These are phyloP conservation scores for Urocitellus parryii DNA, from an alignment of 2,113 vertebrate species.

Conservation along the genomic window DNA sequence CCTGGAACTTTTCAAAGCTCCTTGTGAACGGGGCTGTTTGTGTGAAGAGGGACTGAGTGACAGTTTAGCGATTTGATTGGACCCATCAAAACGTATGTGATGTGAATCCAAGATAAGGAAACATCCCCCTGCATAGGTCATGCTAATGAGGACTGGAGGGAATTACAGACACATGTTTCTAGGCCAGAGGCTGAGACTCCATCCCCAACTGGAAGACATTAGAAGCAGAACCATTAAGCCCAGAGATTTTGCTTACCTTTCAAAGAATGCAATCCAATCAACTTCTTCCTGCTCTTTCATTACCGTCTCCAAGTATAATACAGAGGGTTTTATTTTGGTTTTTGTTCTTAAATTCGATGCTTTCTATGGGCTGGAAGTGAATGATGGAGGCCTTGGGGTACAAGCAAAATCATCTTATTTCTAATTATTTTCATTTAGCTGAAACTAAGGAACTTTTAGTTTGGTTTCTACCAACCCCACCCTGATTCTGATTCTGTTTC, in stretches of 20 bases:
- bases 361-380: not conserved
- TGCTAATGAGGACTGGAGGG: not conserved
- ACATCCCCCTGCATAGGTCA: not conserved
- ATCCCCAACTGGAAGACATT: not conserved
- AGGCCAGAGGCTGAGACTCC: not conserved
- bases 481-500: not conserved
- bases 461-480: not conserved
- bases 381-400: not conserved
- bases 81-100: slow-evolving; percentile 30
- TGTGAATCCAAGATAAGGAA: slow-evolving; percentile 58
- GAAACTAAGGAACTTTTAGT: not conserved
- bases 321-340: not conserved
- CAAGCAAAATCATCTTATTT: slow-evolving; percentile 3
- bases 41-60: not conserved
- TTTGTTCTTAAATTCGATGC: slow-evolving; percentile 38
- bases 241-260: slow-evolving; percentile 45
- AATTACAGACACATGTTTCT: not conserved
- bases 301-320: not conserved
- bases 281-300: not conserved
- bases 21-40: not conserved
- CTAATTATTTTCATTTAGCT: not conserved
- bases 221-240: not conserved
- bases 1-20: slow-evolving; percentile 67
- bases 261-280: not conserved
- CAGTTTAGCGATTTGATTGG: slow-evolving; percentile 18